Evolutionary conservation across 1,140 invertebrate genomes (phyloP).

Genomic region (Lepidurus arcticus): DNA sequence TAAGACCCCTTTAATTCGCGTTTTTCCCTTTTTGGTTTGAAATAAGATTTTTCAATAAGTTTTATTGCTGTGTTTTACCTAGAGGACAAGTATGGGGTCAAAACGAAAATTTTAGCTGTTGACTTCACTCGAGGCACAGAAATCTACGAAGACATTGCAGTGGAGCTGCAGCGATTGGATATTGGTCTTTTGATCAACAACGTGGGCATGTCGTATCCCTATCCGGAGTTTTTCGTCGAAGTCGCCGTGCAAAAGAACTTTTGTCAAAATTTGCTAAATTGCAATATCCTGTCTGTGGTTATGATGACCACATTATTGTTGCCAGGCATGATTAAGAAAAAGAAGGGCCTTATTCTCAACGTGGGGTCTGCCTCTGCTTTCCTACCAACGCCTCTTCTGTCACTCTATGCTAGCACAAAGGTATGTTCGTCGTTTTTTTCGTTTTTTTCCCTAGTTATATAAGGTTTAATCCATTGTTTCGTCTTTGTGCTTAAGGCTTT

Average conservation of each 20-base stretch:
- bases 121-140: slow-evolving; percentile 69
- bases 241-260: slow-evolving; percentile 35
- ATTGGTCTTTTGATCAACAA: slow-evolving; percentile 92
- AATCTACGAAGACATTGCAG: slow-evolving; percentile 70
- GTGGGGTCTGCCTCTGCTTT: slow-evolving; percentile 76
- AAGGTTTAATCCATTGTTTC: slow-evolving; percentile 28
- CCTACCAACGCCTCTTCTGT: slow-evolving; percentile 73
- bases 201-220: slow-evolving; percentile 83
- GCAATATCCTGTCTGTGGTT: slow-evolving; percentile 67
- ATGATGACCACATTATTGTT: slow-evolving; percentile 78
- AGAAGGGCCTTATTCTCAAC: slow-evolving; percentile 85
- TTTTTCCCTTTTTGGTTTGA: no score
- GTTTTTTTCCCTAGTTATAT: neutral
- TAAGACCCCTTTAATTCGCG: no score
- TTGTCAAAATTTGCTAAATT: slow-evolving; percentile 56
- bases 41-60: neutral
- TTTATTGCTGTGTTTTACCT: slow-evolving; percentile 35
- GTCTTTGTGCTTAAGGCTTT: slow-evolving; percentile 55
- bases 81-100: slow-evolving; percentile 66
- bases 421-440: slow-evolving; percentile 45
- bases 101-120: slow-evolving; percentile 73
- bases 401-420: slow-evolving; percentile 85
- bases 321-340: slow-evolving; percentile 78
- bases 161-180: slow-evolving; percentile 68
- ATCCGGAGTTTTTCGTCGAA: slow-evolving; percentile 53